Conservation (phyloP, 2,113 vertebrate genomes). For the Poeciliopsis occidentalis region DNA sequence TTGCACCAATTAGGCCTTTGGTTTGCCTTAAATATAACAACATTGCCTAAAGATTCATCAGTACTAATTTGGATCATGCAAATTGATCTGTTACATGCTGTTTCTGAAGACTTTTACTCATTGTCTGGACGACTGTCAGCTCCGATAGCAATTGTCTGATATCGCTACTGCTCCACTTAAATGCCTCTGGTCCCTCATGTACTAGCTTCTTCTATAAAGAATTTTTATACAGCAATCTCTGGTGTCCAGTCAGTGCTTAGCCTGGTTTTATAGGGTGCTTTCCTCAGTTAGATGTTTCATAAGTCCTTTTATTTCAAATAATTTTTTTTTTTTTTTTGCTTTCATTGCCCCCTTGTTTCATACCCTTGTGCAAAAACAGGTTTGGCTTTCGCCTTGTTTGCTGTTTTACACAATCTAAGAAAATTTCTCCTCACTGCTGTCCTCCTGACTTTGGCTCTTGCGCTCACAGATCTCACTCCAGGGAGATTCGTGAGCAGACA, state of each 20-base stretch:
- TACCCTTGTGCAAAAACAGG: too few species aligned
- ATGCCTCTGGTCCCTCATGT: background rate
- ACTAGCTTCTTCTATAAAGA: background rate
- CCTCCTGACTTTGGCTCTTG: background rate
- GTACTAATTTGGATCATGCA: background rate
- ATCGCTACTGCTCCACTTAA: background rate
- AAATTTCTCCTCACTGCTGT: background rate
- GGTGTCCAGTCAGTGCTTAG: background rate
- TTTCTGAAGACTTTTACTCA: background rate
- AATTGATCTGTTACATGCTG: background rate
- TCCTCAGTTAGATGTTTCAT: too few species aligned
- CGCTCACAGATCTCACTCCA: background rate
- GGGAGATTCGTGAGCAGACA: background rate
- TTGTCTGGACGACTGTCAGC: background rate
- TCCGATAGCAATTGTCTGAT: background rate
- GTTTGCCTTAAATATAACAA: background rate
- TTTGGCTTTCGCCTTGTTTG: background rate
- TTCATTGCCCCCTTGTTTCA: too few species aligned
- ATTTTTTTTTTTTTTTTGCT: too few species aligned
- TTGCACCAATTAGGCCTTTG: background rate
- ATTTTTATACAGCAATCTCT: background rate
- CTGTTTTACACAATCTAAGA: background rate
- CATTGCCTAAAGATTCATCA: background rate
- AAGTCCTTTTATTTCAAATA: too few species aligned
- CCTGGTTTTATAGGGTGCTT: too few species aligned